Evolutionary conservation across 2,113 vertebrate species (phyloP).

Genomic region (Cygnus atratus): DNA sequence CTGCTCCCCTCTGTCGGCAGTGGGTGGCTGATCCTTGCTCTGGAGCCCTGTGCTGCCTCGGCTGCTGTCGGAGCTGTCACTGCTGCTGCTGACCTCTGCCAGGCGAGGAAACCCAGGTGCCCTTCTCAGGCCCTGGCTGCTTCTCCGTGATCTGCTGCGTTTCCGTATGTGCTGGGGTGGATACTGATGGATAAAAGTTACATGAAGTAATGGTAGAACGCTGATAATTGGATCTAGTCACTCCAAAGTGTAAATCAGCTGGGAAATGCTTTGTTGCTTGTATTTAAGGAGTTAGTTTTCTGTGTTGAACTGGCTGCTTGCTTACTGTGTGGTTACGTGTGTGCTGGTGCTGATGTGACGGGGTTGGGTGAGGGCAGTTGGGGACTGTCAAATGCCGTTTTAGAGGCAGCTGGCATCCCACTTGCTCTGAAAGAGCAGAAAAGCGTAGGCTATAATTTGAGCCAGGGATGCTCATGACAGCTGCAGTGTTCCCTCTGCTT

Average conservation of each 20-base stretch:
- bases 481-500: not conserved
- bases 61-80: fast-evolving
- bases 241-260: not conserved
- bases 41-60: not conserved
- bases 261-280: not conserved
- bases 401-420: not conserved
- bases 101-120: fast-evolving
- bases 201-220: not conserved
- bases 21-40: not conserved
- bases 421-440: not conserved
- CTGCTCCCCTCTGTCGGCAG: not conserved
- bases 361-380: not conserved
- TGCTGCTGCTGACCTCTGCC: not conserved
- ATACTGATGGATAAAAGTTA: not conserved
- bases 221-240: not conserved
- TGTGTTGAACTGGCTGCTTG: not conserved
- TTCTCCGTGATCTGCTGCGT: not conserved
- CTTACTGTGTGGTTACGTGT: fast-evolving
- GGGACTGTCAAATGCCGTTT: not conserved
- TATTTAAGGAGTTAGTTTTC: not conserved
- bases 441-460: not conserved
- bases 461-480: not conserved
- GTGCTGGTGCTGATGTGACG: not conserved
- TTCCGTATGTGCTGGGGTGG: not conserved
- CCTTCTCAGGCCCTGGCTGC: not conserved